Evolutionary conservation across 2,888 invertebrate species (phyloP), one percentile per base, ranked within the genome.

Genomic region (Stratiomys singularior): DNA sequence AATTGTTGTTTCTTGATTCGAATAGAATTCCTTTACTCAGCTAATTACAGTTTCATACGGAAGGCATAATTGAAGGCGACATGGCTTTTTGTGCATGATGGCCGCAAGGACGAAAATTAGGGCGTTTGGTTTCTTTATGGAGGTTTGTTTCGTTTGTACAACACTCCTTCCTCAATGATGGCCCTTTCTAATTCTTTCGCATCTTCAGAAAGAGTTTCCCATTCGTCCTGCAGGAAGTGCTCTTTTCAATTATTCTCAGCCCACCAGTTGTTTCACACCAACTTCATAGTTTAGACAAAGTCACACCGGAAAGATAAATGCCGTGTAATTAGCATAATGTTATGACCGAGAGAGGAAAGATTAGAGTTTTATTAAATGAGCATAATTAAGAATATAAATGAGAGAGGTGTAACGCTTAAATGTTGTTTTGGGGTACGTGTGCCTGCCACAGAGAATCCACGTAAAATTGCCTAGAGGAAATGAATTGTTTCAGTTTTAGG

Each of bases 351-450:
- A 56, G 52, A 60, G 27, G 58, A 4, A 37, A 58, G 74, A 74
- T 74, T 58, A 74, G 74, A 74, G 60, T 74, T 74, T 74, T 74
- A 74, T 74, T 74, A 74, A 74, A 74, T 37, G 74, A 52, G 23
- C 58, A 23, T 74, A 74, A 74, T 74, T 74, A 74, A 74, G 74
- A 58, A 13, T 69, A 69, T 47, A 69, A 69, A 47, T 66, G 69
- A 23, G 46, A 46, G 13, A 23, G 46, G 1, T 46, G 46, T 47
- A 23, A 21, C 25, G 47, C 44, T 9, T 47, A 46, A 60, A 66
- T 66, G 37, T 44, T 37, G 37, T 37, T 37, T 37, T 15, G 52
- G 18, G 52, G 15, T 9, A 15, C 4, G 52, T 52, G 52, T 52
- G 52, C 52, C 52, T 52, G 52, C 52, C 4, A 18, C 7, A 52